Evolutionary conservation across 2,113 vertebrate species (phyloP), one percentile per base, ranked within the genome.

Genomic region (Carollia perspicillata): DNA sequence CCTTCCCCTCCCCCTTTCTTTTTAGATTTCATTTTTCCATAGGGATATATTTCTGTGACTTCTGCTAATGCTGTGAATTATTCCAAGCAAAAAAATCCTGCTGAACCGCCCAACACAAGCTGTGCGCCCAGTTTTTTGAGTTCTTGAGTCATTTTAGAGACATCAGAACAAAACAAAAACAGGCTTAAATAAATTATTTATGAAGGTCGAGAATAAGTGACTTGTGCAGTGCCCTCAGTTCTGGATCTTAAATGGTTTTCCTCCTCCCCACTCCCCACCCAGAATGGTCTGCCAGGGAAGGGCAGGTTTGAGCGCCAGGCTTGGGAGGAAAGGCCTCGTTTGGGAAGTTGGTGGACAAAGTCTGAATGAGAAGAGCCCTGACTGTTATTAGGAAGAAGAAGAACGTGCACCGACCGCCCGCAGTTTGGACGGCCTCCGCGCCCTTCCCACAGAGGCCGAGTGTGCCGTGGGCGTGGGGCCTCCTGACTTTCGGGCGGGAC

Each of bases 121-220:
- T 86, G 72, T 83, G 81, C 44, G 6, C 81, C 78, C 47, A 88
- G 93, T 65, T 69, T 94, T 96, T 87, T 90, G 79, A 94, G 74
- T 68, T 94, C 93, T 79, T 74, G 86, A 96, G 84, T 86, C 84
- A 94, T 97, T 95, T 96, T 78, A 96, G 95, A 94, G 95, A 94
- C 79, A 33, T 93, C 40, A 30, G 91, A 95, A 95, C 96, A 95
- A 97, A 97, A 97, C 96, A 97, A 95, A 97, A 97, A 97, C 95
- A 96, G 97, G 90, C 86, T 95, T 95, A 91, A 96, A 97, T 98
- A 94, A 97, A 98, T 98, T 97, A 98, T 98, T 98, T 91, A 98
- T 98, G 91, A 96, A 97, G 94, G 96, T 97, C 84, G 86, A 95
- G 95, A 97, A 97, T 97, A 97, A 98, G 44, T 97, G 97, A 98